Conservation (phyloP, 2,113 vertebrate species). For the Oryzias celebensis region DNA sequence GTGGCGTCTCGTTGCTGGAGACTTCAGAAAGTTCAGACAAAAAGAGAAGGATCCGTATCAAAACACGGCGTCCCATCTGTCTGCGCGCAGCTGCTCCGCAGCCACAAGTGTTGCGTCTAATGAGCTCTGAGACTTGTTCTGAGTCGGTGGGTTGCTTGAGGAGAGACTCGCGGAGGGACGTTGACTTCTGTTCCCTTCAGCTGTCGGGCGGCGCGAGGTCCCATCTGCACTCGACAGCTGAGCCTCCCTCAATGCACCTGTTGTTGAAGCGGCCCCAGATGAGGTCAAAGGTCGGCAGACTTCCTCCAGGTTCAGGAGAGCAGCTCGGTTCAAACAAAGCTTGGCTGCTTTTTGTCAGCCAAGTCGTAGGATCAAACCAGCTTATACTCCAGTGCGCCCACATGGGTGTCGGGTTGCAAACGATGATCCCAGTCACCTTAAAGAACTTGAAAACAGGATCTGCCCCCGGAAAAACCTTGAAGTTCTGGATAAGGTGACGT, state of each 20-base stretch:
- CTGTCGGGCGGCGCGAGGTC: slow-evolving; percentile 30
- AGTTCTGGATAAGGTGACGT: too few relatives aligned
- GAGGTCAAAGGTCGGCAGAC: slow-evolving; percentile 17
- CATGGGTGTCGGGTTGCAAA: too few relatives aligned
- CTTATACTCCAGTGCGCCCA: not conserved
- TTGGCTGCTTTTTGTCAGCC: slow-evolving; percentile 18
- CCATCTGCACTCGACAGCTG: slow-evolving; percentile 39
- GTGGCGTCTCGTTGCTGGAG: slow-evolving; percentile 39
- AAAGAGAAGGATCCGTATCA: slow-evolving; percentile 26
- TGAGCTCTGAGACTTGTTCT: slow-evolving; percentile 6
- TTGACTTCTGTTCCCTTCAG: slow-evolving; percentile 34
- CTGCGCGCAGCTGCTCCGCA: slow-evolving; percentile 39
- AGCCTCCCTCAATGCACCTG: slow-evolving; percentile 55
- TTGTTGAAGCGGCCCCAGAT: slow-evolving; percentile 40
- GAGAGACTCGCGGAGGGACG: not conserved
- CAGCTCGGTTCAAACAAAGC: slow-evolving; percentile 26
- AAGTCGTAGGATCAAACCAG: slow-evolving; percentile 7
- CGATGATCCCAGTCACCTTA: too few relatives aligned
- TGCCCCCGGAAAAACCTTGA: too few relatives aligned
- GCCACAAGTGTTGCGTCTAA: slow-evolving; percentile 33
- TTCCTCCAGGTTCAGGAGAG: slow-evolving; percentile 19
- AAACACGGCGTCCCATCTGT: slow-evolving; percentile 45
- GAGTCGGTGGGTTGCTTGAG: slow-evolving; percentile 3
- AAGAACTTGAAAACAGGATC: too few relatives aligned
- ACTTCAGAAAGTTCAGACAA: slow-evolving; percentile 30